Base-by-base conservation (phyloP, 1,140 invertebrate genomes). In the Elysia chlorotica region DNA sequence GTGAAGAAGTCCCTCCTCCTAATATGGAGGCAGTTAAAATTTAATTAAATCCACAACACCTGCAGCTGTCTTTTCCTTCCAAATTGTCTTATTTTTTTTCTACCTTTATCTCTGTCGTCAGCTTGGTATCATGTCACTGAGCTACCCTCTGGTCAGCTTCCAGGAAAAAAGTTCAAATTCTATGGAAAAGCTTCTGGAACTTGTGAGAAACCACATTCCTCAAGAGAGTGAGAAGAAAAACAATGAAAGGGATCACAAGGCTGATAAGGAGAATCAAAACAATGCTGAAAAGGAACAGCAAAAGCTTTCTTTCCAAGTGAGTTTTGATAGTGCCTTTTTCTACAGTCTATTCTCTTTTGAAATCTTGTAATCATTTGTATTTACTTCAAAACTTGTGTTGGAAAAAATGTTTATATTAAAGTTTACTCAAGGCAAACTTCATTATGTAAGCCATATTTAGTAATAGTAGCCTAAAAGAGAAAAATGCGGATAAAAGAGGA, bases 121-220 rank as follows among this genome's bases (percentile, higher is more conserved):
- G 70, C 38, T 72, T 28, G 85, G 83, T 21, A 79, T 83, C 14
- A 66, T 84, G 59, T 82, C 82, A 1, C 68, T 84, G 59, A 74
- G 77, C 53, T 81, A 75, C 69, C 84, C 84, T 1, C 65, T 84
- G 53, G 75, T 86, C 28, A 82, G 79, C 65, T 84, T 85, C 75
- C 83, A 85, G 71, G 78, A 83, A 65, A 74, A 81, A 41, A 82
- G 75, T 74, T 71, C 75, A 5, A 77, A 54, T 63, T 79, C 78
- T 0, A 68, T 73, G 28, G 33, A 71, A 0, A 77, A 73, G 28
- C 74, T 82, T 14, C 56, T 78, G 23, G 53, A 71, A 4, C 21
- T 78, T n/a, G 75, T 82, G 1, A 71, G 19, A 54, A 36, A 19
- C 63, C 65, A 59, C 63, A 67, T 54, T 75, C 63, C 38, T 36